A percentile compares a stretch with the other conserved stretches of the same genome.
These are phyloP conservation scores for Riparia riparia DNA, from an alignment of 2,113 vertebrate species.

Conservation along the genomic window DNA sequence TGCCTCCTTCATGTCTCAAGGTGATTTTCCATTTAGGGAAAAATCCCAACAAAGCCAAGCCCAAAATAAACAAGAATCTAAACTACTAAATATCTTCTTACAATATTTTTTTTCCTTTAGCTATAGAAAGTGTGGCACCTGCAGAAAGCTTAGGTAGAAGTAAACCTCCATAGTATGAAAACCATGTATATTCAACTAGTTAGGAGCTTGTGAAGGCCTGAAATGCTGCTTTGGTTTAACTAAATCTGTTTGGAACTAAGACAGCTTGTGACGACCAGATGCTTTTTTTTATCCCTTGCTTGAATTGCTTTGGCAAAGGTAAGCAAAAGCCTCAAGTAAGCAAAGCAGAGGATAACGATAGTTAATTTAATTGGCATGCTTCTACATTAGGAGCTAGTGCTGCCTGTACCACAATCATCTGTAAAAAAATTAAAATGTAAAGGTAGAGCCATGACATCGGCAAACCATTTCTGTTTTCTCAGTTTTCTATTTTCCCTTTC, in stretches of 20 bases:
- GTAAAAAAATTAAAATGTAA: not conserved
- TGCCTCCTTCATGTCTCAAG: not conserved
- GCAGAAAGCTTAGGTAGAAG: not conserved
- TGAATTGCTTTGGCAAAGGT: not conserved
- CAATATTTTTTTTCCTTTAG: not conserved
- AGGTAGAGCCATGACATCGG: not conserved
- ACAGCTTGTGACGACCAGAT: not conserved
- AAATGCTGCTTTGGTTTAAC: not conserved
- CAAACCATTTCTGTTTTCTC: not conserved
- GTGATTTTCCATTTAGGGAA: not conserved
- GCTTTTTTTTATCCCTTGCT: not conserved
- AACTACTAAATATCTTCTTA: not conserved
- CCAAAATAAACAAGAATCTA: not conserved
- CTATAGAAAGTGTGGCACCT: not conserved
- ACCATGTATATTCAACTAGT: not conserved
- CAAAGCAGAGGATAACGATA: not conserved
- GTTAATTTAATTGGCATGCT: not conserved
- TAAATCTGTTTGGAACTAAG: not conserved
- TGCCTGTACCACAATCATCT: not conserved
- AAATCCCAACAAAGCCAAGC: not conserved
- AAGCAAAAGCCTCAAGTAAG: not conserved
- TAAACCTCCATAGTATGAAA: not conserved
- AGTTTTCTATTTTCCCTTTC: not conserved
- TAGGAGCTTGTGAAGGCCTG: not conserved
- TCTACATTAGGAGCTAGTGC: not conserved